Percentiles rank a stretch among this genome's conserved stretches.
Evolutionary conservation across 2,888 invertebrate species (phyloP).

Genomic region (Stegophylla sp.): DNA sequence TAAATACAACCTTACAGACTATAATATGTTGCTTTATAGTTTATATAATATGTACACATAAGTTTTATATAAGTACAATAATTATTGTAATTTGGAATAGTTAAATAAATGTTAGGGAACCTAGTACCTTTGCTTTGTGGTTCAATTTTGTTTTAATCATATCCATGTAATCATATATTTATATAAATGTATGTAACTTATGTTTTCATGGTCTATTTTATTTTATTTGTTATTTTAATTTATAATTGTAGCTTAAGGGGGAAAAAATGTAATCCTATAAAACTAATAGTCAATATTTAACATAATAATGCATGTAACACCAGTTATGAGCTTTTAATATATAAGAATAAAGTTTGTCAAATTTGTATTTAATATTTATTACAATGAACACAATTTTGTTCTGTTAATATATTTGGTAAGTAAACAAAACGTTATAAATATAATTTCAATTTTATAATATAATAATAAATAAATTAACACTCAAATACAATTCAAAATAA

Average conservation of each 20-base stretch:
- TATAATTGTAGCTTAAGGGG: background rate
- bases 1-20: no score
- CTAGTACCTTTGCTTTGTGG: no score
- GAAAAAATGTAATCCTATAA: background rate
- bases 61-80: no score
- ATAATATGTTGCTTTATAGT: no score
- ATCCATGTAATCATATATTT: no score
- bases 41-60: no score
- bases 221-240: constrained; percentile 5
- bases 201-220: background rate
- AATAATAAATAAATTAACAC: constrained; percentile 49
- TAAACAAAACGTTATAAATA: constrained; percentile 34
- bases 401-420: constrained; percentile 24
- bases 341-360: background rate
- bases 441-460: constrained; percentile 12
- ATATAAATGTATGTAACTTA: background rate
- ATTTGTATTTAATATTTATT: constrained; percentile 38
- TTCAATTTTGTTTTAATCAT: no score
- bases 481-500: constrained; percentile 30
- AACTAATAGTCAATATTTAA: background rate
- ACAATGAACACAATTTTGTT: constrained; percentile 22
- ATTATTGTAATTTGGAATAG: no score
- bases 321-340: background rate
- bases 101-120: no score
- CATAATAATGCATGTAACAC: background rate